Conservation (phyloP, 2,113 vertebrate genomes). For the Nothocercus julius region DNA sequence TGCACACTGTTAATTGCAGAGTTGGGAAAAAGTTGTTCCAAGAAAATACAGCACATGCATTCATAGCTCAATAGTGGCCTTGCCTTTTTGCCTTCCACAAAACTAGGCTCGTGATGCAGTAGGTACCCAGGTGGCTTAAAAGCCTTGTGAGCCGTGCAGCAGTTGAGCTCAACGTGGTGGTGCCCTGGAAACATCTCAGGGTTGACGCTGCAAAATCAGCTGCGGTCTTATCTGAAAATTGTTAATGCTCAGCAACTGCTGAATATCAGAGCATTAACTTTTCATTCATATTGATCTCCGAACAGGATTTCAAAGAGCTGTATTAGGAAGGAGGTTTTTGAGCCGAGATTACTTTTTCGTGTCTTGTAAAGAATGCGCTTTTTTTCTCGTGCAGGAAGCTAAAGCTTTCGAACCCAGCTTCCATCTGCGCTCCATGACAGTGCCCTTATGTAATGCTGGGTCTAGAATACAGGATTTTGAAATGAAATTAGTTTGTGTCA, state of each 20-base stretch:
- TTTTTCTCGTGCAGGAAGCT: slow-evolving; percentile 1
- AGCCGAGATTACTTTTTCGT: slow-evolving; percentile 41
- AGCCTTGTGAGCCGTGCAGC: not conserved
- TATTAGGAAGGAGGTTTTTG: not conserved
- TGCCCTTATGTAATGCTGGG: slow-evolving; percentile 20
- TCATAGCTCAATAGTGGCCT: not conserved
- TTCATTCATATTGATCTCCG: slow-evolving; percentile 36
- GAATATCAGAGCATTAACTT: slow-evolving; percentile 2
- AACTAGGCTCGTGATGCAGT: not conserved
- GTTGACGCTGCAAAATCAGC: slow-evolving; percentile 9
- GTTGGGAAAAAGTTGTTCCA: not conserved
- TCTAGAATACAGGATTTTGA: slow-evolving; percentile 35
- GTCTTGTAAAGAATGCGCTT: slow-evolving; percentile 18
- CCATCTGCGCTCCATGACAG: not conserved
- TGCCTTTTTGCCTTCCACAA: not conserved
- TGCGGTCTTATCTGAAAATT: not conserved
- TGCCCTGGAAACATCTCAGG: not conserved
- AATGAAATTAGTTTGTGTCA: slow-evolving; percentile 50
- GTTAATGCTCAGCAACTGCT: slow-evolving; percentile 24
- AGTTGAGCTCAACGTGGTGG: not conserved
- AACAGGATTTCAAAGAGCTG: slow-evolving; percentile 33
- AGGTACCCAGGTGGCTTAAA: not conserved
- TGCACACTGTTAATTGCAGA: not conserved
- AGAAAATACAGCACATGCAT: not conserved
- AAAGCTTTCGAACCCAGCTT: slow-evolving; percentile 48